Conservation (phyloP, 2,113 vertebrate genomes). For the Odocoileus virginianus region DNA sequence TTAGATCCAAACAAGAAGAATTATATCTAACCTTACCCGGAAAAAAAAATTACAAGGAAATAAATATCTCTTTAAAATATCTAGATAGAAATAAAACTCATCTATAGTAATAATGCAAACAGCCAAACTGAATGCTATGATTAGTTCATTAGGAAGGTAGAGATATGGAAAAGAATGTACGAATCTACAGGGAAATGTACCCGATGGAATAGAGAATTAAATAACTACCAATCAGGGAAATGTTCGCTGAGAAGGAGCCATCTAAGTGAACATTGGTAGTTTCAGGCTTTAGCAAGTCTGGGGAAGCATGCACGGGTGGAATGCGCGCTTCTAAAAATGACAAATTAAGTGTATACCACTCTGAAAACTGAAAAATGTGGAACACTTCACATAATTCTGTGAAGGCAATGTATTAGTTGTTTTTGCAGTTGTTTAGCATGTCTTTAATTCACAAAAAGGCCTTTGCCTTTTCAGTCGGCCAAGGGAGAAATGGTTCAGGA, state of each 20-base stretch:
- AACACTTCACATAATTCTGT: not conserved
- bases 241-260: slow-evolving; percentile 29
- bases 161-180: not conserved
- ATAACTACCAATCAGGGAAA: slow-evolving; percentile 41
- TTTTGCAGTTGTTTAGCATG: not conserved
- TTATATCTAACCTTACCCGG: not conserved
- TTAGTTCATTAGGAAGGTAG: slow-evolving; percentile 44
- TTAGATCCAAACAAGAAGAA: not conserved
- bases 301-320: not conserved
- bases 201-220: slow-evolving; percentile 40
- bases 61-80: not conserved
- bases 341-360: not conserved
- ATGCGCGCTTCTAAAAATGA: not conserved
- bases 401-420: not conserved
- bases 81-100: not conserved
- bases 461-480: not conserved
- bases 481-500: not conserved
- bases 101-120: not conserved
- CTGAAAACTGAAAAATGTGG: not conserved
- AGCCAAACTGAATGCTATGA: not conserved
- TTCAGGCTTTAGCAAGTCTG: not conserved
- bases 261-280: slow-evolving; percentile 9
- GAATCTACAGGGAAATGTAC: slow-evolving; percentile 39
- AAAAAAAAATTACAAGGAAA: not conserved
- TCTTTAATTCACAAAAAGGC: not conserved